A percentile compares a stretch with the other conserved stretches of the same genome.
Conservation (phyloP, 2,888 invertebrate genomes). For the Leptinotarsa haldemani region DNA sequence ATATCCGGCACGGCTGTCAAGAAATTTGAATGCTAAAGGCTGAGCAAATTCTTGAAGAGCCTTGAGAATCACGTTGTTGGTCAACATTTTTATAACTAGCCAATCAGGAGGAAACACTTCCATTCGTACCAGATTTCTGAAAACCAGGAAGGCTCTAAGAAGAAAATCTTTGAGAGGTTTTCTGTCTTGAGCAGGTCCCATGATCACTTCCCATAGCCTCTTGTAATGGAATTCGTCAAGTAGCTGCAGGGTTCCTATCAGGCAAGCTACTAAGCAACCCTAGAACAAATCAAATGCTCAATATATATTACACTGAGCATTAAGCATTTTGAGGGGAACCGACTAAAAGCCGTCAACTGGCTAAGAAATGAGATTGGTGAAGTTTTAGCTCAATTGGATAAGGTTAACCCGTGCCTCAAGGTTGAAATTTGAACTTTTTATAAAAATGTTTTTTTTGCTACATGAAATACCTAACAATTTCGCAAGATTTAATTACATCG, state of each 20-base stretch:
- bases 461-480: too few species aligned
- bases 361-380: too few species aligned
- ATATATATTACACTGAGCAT: neutral
- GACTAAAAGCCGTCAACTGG: too few species aligned
- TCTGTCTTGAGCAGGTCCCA: slow-evolving; percentile 76
- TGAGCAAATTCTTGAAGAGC: slow-evolving; percentile 90
- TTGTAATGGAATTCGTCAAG: slow-evolving; percentile 90
- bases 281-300: slow-evolving; percentile 59
- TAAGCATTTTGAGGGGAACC: too few species aligned
- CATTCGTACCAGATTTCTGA: slow-evolving; percentile 82
- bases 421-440: too few species aligned
- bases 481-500: too few species aligned
- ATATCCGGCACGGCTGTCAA: slow-evolving; percentile 75
- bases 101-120: slow-evolving; percentile 90
- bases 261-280: slow-evolving; percentile 88
- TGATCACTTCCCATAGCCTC: slow-evolving; percentile 84
- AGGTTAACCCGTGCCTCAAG: too few species aligned
- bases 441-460: too few species aligned
- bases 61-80: slow-evolving; percentile 86
- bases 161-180: slow-evolving; percentile 89
- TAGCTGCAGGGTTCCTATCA: slow-evolving; percentile 86
- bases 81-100: slow-evolving; percentile 89
- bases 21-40: slow-evolving; percentile 85
- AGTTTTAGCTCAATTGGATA: too few species aligned
- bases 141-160: slow-evolving; percentile 82